Percentiles rank a stretch among this genome's conserved stretches.
Evolutionary conservation across 2,888 invertebrate genomes (phyloP).

Genomic region (Trisateles emortualis): DNA sequence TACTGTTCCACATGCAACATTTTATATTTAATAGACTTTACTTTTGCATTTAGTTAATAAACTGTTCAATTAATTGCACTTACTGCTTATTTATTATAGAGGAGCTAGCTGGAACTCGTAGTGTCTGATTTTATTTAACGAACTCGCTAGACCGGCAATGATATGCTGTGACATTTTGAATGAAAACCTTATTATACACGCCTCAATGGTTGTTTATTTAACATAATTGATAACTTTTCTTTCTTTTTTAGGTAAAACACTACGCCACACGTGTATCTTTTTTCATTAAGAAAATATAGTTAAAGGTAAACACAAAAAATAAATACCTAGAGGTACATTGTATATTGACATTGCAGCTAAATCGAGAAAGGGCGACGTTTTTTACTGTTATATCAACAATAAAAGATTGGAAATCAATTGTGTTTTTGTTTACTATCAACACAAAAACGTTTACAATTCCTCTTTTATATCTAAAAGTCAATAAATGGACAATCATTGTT

Average conservation of each 20-base stretch:
- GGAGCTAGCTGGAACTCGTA: constrained; percentile 6
- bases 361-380: constrained; percentile 4
- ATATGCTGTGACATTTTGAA: constrained; percentile 6
- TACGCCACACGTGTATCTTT: neutral
- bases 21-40: constrained; percentile 26
- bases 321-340: too few species aligned
- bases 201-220: neutral
- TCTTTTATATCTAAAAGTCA: constrained; percentile 6
- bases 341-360: neutral
- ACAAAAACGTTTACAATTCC: constrained; percentile 22
- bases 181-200: neutral
- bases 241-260: too few species aligned
- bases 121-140: constrained; percentile 3
- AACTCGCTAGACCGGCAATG: constrained; percentile 1
- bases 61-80: constrained; percentile 23
- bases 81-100: constrained; percentile 14
- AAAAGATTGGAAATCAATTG: constrained; percentile 23
- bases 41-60: constrained; percentile 14
- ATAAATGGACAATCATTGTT: constrained; percentile 5
- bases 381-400: constrained; percentile 18
- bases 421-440: constrained; percentile 32
- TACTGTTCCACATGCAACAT: constrained; percentile 18
- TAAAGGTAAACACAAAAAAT: neutral
- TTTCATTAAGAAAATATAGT: too few species aligned
- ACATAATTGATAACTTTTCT: neutral